Base-by-base conservation (phyloP, 2,113 vertebrate genomes). In the Halichoeres trimaculatus region DNA sequence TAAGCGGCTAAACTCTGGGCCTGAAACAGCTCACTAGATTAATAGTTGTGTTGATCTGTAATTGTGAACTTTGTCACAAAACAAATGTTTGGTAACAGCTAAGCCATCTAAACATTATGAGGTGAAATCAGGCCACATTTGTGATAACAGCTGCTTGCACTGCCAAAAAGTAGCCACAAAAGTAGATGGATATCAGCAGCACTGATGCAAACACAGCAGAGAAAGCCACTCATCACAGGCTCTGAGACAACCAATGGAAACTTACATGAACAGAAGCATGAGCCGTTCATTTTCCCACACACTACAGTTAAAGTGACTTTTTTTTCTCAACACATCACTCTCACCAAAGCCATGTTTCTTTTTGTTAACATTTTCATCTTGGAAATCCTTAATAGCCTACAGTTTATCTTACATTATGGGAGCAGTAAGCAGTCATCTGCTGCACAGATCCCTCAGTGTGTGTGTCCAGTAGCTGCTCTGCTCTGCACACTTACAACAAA, bases 371-470 rank as follows among this genome's bases (percentile, higher is more conserved):
- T 45, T 60, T 74, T 72, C 3, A 7, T 57, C 26, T 52, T 62
- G 14, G 61, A 77, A 74, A 61, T 73, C 45, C 26, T 66, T 74
- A 52, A 76, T 40, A 74, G 40, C 34, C 52, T 2, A 17, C 54
- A 68, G 59, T 73, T 80, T 66, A 38, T 83, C 71, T 76, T 58
- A 58, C 57, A 57, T 5, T 20, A 50, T 55, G 12, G 48, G 47
- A 68, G 41, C 57, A 75, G 62, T 0, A 22, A 78, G 76, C 43
- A 51, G 40, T 88, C 92, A 93, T 92, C 89, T 92, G 91, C 70
- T 76, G 70, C 71, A 78, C 90, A 91, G 90, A 90, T 86, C 61
- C 78, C 74, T 66, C 59, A 26, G 74, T 77, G 75, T 82, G 78
- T 84, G 78, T 84, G 84, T 84, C 81, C 84, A 1, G 87, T 85